A percentile compares a stretch with the other conserved stretches of the same genome.
Evolutionary conservation across 2,113 vertebrate species (phyloP).

Genomic region (pig (Sus scrofa)): DNA sequence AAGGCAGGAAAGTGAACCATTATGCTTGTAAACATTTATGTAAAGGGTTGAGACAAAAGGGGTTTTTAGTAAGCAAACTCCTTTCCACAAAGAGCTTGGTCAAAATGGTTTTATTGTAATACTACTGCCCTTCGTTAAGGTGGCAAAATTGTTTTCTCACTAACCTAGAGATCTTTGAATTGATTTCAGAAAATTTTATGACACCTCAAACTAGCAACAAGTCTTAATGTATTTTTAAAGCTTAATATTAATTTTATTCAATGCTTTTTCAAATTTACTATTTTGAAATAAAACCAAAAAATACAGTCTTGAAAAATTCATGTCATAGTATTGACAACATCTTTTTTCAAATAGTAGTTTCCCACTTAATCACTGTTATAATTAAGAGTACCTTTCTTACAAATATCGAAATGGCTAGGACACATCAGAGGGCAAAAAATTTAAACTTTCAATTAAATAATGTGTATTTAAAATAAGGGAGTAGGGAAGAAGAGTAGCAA

Average conservation of each 20-base stretch:
- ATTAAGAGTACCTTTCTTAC: conserved; percentile 10
- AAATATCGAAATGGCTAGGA: conserved; percentile 19
- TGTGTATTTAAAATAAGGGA: neutral
- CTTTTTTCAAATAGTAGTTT: conserved; percentile 48
- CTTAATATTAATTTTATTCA: conserved; percentile 37
- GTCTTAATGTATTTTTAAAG: conserved; percentile 41
- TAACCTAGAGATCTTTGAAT: conserved; percentile 5
- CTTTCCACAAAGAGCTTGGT: neutral
- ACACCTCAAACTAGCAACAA: conserved; percentile 50
- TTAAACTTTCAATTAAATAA: conserved; percentile 54
- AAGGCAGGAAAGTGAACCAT: conserved; percentile 7
- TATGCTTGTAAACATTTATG: conserved; percentile 48
- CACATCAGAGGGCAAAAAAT: neutral
- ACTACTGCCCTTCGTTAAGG: neutral
- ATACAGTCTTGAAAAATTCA: conserved; percentile 42
- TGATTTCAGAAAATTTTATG: conserved; percentile 55
- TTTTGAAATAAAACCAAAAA: conserved; percentile 31
- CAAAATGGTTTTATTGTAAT: conserved; percentile 55
- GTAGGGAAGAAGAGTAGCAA: neutral
- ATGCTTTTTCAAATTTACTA: neutral
- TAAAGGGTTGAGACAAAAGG: conserved; percentile 64
- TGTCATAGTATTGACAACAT: neutral
- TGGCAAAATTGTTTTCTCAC: conserved; percentile 44
- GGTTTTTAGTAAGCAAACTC: conserved; percentile 57
- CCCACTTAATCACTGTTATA: neutral